These are phyloP conservation scores for Hypolimnas misippus DNA, from an alignment of 2,888 invertebrate species.

Conservation along the genomic window DNA sequence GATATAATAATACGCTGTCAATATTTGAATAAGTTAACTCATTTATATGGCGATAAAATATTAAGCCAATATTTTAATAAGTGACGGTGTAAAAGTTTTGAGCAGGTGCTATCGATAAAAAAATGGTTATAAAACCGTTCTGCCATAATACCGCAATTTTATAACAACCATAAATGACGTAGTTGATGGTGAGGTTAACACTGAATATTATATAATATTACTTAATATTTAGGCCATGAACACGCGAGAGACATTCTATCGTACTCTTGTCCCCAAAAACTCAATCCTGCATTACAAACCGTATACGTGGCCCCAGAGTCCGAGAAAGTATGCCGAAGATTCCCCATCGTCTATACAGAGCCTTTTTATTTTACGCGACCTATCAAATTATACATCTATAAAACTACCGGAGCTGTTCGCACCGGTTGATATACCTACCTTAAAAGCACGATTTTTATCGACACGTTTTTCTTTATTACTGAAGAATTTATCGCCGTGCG, in stretches of 20 bases:
- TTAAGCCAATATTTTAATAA: neutral
- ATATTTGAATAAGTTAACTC: neutral
- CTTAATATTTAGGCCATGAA: too few species aligned
- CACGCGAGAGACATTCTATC: too few species aligned
- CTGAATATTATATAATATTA: neutral
- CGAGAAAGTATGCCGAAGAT: too few species aligned
- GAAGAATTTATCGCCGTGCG: constrained; percentile 25
- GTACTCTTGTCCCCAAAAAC: too few species aligned
- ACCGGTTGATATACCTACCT: constrained; percentile 21
- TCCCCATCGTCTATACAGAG: too few species aligned
- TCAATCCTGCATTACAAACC: too few species aligned
- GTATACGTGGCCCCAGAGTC: too few species aligned
- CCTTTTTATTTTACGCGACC: constrained; percentile 7
- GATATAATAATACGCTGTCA: neutral
- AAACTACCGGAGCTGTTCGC: constrained; percentile 28
- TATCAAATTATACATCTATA: constrained; percentile 22
- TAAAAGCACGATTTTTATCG: constrained; percentile 28
- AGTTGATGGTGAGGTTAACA: constrained; percentile 6
- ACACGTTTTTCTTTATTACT: constrained; percentile 27
- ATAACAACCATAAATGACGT: constrained; percentile 9
- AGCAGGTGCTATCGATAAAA: constrained; percentile 5
- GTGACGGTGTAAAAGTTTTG: neutral
- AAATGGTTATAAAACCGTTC: neutral
- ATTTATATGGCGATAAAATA: neutral
- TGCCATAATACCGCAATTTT: constrained; percentile 5